Base-by-base conservation (phyloP, 2,113 vertebrate species). In the Sinocyclocheilus maitianheensis region DNA sequence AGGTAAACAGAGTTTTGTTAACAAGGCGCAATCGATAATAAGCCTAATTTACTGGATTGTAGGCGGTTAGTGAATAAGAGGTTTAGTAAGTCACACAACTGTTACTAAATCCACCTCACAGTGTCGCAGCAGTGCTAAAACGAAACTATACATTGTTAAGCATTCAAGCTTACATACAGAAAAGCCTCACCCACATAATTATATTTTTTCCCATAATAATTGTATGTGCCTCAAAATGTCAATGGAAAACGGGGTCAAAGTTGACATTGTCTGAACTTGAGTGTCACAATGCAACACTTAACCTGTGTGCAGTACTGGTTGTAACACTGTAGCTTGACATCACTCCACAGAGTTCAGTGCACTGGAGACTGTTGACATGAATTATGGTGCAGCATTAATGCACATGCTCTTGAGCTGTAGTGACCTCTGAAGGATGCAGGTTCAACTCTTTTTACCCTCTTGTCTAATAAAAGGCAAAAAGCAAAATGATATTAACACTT, bases 91-190 rank as follows among this genome's bases (percentile, higher is more conserved):
- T 40, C 37, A 72, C 37, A 74, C 37, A 74, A 74, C 71, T 74
- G 20, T 76, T 24, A 51, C 11, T 78, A 60, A 78, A 60, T 78
- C 4, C 16, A n/a, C 3, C 60, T 48, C 43, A 18, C 43, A 53
- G 22, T 63, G 7, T 51, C 5, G 8, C 5, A 18, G n/a, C 40
- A 37, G 7, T 58, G 76, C 74, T 58, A 16, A 63, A 55, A 80
- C 74, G n/a, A 22, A 67, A 51, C 26, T 53, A 72, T 40, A 74
- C n/a, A 46, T 6, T 74, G 34, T 55, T 79, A 72, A 88, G 85
- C 63, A 3, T 65, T 82, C 71, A 84, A 22, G 22, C 46, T 69
- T 77, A 77, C 76, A 85, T 60, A 48, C 69, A 87, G 77, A 85
- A 37, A n/a, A 87, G 40, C 69, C 1, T n/a, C n/a, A 1, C 37